Conservation (phyloP, 2,113 vertebrate species). For the Gorsachius goisagi region DNA sequence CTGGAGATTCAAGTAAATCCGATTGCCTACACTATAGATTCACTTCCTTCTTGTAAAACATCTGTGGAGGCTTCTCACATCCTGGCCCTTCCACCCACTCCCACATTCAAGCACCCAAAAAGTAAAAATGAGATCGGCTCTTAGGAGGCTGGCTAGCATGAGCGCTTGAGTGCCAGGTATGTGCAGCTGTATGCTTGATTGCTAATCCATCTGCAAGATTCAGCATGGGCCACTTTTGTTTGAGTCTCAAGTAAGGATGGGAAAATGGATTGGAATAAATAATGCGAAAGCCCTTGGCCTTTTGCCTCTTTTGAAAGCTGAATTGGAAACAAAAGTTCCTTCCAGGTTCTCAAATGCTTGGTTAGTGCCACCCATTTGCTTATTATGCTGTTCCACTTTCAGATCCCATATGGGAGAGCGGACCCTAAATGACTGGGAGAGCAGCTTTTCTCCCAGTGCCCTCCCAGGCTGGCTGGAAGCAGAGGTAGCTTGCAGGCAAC, state of each 20-base stretch:
- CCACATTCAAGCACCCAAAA: slow-evolving; percentile 60
- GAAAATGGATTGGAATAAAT: slow-evolving; percentile 59
- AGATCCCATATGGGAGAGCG: neutral
- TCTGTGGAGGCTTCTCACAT: slow-evolving; percentile 51
- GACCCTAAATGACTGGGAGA: neutral
- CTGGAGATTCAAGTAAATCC: slow-evolving; percentile 4
- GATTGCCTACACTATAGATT: slow-evolving; percentile 7
- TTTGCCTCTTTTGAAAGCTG: slow-evolving; percentile 52
- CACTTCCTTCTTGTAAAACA: slow-evolving; percentile 49
- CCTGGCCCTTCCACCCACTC: slow-evolving; percentile 61
- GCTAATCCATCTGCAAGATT: slow-evolving; percentile 60
- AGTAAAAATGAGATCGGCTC: slow-evolving; percentile 16
- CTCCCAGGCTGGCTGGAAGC: neutral
- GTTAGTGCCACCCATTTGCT: slow-evolving; percentile 32
- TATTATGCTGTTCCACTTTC: neutral
- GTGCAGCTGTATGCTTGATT: slow-evolving; percentile 63
- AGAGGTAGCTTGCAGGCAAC: neutral
- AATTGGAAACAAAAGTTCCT: slow-evolving; percentile 48
- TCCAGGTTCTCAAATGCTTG: neutral
- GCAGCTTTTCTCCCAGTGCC: neutral
- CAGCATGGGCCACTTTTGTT: slow-evolving; percentile 54
- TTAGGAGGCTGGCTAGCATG: slow-evolving; percentile 19
- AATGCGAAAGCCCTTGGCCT: slow-evolving; percentile 46
- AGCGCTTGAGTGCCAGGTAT: slow-evolving; percentile 48
- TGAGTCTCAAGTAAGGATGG: slow-evolving; percentile 39